phyloP scores from a whole-genome alignment of 2,797 vertebrate species.

The Trematomus bernacchii region DNA sequence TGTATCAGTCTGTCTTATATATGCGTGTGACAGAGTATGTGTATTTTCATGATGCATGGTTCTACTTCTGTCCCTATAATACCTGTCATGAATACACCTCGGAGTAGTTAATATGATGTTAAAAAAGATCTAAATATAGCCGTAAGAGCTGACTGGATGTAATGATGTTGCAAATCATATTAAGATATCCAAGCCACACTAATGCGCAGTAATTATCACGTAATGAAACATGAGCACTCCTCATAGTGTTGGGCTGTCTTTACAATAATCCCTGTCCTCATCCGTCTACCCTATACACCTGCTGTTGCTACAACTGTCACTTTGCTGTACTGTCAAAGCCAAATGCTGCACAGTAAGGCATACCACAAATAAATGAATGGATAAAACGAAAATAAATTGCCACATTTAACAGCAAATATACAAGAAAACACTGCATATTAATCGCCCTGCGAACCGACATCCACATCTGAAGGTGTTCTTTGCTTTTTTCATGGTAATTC shows the following conservation, averaged over 20 bases:
- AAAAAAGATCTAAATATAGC: constrained; percentile 56
- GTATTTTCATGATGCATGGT: constrained; percentile 11
- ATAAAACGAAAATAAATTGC: background rate
- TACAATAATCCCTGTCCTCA: constrained; percentile 57
- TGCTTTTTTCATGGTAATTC: background rate
- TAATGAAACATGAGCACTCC: constrained; percentile 73
- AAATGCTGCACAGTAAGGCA: background rate
- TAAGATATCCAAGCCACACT: constrained; percentile 62
- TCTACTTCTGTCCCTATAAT: constrained; percentile 55
- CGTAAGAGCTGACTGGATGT: constrained; percentile 32
- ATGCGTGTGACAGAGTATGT: background rate
- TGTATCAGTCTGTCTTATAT: constrained; percentile 62
- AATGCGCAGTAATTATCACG: constrained; percentile 72
- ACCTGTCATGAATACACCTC: constrained; percentile 76
- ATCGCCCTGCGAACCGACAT: background rate
- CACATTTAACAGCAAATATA: background rate
- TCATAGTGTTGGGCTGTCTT: constrained; percentile 44
- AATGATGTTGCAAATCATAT: constrained; percentile 60
- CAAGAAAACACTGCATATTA: background rate
- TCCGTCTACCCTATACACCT: constrained; percentile 35
- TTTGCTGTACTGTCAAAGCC: background rate
- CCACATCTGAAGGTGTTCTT: background rate
- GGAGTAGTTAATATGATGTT: constrained; percentile 60
- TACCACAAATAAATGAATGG: background rate
- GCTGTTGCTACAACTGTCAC: constrained; percentile 11